Evolutionary conservation across 2,888 invertebrate genomes (phyloP), one percentile per base, ranked within the genome.

Genomic region (Rhorus exstirpatorius): DNA sequence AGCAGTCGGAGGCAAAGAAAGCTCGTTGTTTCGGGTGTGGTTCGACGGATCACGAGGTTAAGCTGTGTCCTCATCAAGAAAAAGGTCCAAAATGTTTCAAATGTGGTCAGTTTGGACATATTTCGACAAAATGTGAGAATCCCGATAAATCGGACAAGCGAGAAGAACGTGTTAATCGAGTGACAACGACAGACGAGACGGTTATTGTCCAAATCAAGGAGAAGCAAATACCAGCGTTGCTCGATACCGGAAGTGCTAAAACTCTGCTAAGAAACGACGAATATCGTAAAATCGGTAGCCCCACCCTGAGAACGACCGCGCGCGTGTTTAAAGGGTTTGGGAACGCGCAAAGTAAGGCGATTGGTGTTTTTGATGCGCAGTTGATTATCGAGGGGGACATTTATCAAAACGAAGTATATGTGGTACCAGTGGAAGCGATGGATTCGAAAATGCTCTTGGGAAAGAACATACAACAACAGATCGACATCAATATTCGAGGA

Each of bases 31-130:
- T 67, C 26, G 67, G 58, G 6, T 83, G 77, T 17, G 83, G 70
- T 4, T 58, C 63, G 24, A 44, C 21, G 19, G 76, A 71, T 0
- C 81, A 83, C 24, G 46, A 78, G 46, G 74, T 79, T 17, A 58
- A 58, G 1, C 67, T 8, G 12, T 81, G 79, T 61, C 81, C 77
- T 14, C 41, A 81, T 3, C 76, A 79, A 1, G 51, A 74, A 0
- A 79, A 74, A 53, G 84, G 83, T 1, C 58, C 72, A 3, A 85
- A 83, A 35, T 85, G 81, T 14, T 78, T 63, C 12, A 61, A 44
- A 26, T 83, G 79, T 41, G 60, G 60, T 19, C 49, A 79, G 8
- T 70, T 61, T 41, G 70, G 63, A 10, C 53, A 78, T 21, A 41
- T 70, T 44, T 35, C 77, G 10, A 31, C 19, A 1, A 41, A 78